These are phyloP conservation scores for Acomys russatus DNA, from an alignment of 2,797 vertebrate species.

Conservation along the genomic window DNA sequence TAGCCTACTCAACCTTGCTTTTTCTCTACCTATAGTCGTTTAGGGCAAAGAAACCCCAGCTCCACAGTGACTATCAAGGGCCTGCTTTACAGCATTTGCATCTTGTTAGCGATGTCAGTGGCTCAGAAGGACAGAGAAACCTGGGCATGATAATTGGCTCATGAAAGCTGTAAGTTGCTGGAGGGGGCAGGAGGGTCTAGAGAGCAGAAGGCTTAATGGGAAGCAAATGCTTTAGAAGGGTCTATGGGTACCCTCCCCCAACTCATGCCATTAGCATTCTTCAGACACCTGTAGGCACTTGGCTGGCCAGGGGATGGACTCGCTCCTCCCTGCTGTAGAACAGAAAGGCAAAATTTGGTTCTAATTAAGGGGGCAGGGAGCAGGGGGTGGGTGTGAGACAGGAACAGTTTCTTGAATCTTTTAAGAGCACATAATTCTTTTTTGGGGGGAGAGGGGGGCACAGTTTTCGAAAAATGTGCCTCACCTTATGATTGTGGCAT, in stretches of 20 bases:
- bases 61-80: conserved; percentile 48
- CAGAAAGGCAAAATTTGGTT: conserved; percentile 92
- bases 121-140: conserved; percentile 74
- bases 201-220: conserved; percentile 83
- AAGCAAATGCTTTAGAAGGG: conserved; percentile 84
- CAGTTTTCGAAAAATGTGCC: conserved; percentile 38
- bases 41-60: not conserved
- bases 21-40: conserved; percentile 16
- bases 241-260: conserved; percentile 44
- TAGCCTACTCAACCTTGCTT: not conserved
- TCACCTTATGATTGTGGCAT: not conserved
- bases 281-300: conserved; percentile 94
- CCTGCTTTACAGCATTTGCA: conserved; percentile 76
- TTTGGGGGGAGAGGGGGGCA: not conserved
- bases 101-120: conserved; percentile 79
- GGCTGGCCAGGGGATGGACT: conserved; percentile 87
- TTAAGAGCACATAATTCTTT: conserved; percentile 53
- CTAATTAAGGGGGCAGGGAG: conserved; percentile 91
- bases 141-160: conserved; percentile 83
- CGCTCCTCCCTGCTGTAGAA: conserved; percentile 89
- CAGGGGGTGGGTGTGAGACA: conserved; percentile 30
- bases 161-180: conserved; percentile 81
- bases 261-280: conserved; percentile 90
- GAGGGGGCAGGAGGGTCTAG: conserved; percentile 70
- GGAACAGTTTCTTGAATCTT: conserved; percentile 64